These are phyloP conservation scores for Homalodisca vitripennis DNA, from an alignment of 1,140 invertebrate species.

Conservation along the genomic window DNA sequence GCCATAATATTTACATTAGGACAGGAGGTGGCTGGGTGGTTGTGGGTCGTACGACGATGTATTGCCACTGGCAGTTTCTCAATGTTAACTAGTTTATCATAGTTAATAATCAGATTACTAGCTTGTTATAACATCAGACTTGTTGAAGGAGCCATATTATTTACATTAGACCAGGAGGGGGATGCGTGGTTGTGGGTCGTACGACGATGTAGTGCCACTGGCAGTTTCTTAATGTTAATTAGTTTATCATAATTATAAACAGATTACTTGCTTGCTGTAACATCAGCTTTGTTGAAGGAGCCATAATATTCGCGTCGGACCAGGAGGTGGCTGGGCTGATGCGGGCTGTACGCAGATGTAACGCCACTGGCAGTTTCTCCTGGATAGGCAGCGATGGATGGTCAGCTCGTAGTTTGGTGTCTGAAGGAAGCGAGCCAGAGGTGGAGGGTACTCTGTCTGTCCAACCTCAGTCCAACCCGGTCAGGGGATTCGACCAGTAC, in stretches of 20 bases:
- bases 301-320: conserved; percentile 94
- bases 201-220: too few relatives aligned
- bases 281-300: conserved; percentile 61
- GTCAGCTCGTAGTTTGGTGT: conserved; percentile 83
- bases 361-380: too few relatives aligned
- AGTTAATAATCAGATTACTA: too few relatives aligned
- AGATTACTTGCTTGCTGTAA: too few relatives aligned
- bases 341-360: too few relatives aligned
- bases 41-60: too few relatives aligned
- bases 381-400: conserved; percentile 94
- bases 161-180: conserved; percentile 95
- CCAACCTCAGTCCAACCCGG: conserved; percentile 80
- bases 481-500: conserved; percentile 83
- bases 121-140: too few relatives aligned
- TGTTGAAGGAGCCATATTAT: conserved; percentile 85
- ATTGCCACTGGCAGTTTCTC: too few relatives aligned
- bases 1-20: conserved; percentile 95
- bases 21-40: conserved; percentile 94
- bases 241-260: too few relatives aligned
- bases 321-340: conserved; percentile 96
- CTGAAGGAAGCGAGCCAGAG: conserved; percentile 82
- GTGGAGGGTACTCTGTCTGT: conserved; percentile 87
- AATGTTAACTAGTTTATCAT: too few relatives aligned
- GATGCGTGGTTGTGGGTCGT: too few relatives aligned
- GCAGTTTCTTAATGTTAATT: too few relatives aligned